Evolutionary conservation across 2,113 vertebrate genomes (phyloP), one percentile per base, ranked within the genome.

Genomic region (Oxyruncus cristatus): DNA sequence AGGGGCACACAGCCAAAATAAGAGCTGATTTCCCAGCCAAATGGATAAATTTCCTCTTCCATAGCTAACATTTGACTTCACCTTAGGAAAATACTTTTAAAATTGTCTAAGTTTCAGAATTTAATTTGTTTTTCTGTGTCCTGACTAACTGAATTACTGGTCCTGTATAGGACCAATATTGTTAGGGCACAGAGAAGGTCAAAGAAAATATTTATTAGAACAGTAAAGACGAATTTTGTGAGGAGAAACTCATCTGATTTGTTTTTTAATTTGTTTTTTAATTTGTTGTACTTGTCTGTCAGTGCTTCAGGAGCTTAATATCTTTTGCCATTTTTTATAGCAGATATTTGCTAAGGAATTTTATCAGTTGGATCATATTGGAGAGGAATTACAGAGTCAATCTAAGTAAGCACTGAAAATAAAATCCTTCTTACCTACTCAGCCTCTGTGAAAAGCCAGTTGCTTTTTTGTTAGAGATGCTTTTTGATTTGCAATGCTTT

Each of bases 1-100:
- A 63, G 92, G 92, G 94, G 94, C 97, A 95, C 26, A 6, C 76
- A 74, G 84, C 93, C 92, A 95, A 93, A 86, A 8, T 2, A 56
- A 44, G 41, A 66, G 70, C 32, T 88, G 77, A 70, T 78, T 87
- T 93, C 75, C 81, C 91, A 72, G 74, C 41, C 65, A 89, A 66
- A 79, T 11, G 17, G 56, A 84, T 92, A 33, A 47, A 68, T 84
- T 78, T 79, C 82, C 74, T 91, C 49, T 65, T 93, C 90, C n/a
- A 41, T 8, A 88, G 75, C 71, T 67, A 52, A 91, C 33, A 13
- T 39, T 42, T 82, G 53, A 73, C n/a, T 94, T 90, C 78, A n/a
- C 53, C 35, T 92, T 65, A 85, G 14, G n/a, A 92, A 88, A 92
- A 87, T 42, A 28, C 61, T 78, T 92, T 39, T 19, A 19, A 87